Conservation (phyloP, 2,888 invertebrate genomes). For the Molorchus minor region DNA sequence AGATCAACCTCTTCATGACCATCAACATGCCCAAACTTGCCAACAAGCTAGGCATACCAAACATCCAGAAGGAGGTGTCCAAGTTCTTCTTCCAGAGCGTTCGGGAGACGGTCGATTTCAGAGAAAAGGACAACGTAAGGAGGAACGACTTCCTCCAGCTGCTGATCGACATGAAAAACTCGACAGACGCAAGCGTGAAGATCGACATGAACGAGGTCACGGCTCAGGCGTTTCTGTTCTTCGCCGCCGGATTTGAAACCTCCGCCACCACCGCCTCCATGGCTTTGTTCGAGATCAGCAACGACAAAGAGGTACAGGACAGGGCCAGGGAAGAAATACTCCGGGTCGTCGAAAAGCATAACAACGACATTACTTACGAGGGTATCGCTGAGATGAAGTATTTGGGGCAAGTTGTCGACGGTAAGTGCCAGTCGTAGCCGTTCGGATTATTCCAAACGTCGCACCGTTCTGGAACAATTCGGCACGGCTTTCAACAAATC, state of each 20-base stretch:
- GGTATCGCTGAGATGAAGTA: constrained; percentile 41
- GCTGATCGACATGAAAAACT: constrained; percentile 45
- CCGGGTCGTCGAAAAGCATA: constrained; percentile 33
- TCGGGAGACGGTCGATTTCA: constrained; percentile 46
- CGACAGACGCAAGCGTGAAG: constrained; percentile 27
- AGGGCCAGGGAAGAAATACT: constrained; percentile 37
- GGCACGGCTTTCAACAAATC: neutral
- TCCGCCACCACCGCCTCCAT: constrained; percentile 63
- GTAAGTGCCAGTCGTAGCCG: constrained; percentile 21
- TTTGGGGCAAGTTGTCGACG: constrained; percentile 40
- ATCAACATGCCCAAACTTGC: constrained; percentile 39
- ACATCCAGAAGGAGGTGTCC: constrained; percentile 41
- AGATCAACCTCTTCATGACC: constrained; percentile 30
- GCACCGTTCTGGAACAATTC: neutral
- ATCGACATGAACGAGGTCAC: constrained; percentile 51
- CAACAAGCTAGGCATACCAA: constrained; percentile 29
- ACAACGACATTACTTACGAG: constrained; percentile 42
- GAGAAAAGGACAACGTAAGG: constrained; percentile 44
- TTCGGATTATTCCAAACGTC: neutral
- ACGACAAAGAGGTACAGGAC: constrained; percentile 36
- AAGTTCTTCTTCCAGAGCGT: constrained; percentile 51
- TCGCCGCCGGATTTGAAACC: constrained; percentile 71
- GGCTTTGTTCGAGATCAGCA: constrained; percentile 7
- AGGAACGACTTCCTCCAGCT: constrained; percentile 49
- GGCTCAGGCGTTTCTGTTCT: constrained; percentile 69